These are phyloP conservation scores for Lapara coniferarum DNA, from an alignment of 2,888 invertebrate species.

Conservation along the genomic window DNA sequence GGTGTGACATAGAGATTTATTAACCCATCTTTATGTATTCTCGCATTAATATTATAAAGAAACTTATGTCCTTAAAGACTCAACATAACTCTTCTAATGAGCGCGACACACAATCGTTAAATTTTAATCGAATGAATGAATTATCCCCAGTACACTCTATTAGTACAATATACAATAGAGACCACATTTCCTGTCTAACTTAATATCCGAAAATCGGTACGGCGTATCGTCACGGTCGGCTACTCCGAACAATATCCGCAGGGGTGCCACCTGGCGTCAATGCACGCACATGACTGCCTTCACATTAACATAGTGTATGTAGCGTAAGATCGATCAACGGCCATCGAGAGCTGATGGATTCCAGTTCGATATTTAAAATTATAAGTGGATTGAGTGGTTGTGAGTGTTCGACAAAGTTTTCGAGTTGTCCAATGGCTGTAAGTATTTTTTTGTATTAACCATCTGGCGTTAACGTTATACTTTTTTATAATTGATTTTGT, in stretches of 20 bases:
- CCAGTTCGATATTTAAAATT: conserved; percentile 24
- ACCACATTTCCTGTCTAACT: conserved; percentile 38
- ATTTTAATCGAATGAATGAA: conserved; percentile 11
- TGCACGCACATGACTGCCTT: conserved; percentile 49
- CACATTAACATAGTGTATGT: conserved; percentile 1
- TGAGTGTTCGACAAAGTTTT: not conserved
- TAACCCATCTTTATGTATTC: too few relatives aligned
- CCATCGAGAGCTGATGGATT: conserved; percentile 6
- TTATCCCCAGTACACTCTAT: not conserved
- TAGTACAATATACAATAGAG: conserved; percentile 22
- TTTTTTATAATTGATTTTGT: not conserved
- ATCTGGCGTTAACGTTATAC: not conserved
- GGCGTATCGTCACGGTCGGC: conserved; percentile 60
- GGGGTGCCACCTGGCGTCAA: conserved; percentile 50
- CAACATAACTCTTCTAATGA: not conserved
- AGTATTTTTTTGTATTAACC: not conserved
- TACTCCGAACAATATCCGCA: conserved; percentile 51
- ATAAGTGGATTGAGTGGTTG: conserved; percentile 13
- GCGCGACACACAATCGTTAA: not conserved
- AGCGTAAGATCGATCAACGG: conserved; percentile 17
- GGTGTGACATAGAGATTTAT: not conserved
- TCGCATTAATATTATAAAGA: too few relatives aligned
- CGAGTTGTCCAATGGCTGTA: not conserved
- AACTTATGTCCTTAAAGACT: too few relatives aligned
- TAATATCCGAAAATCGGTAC: conserved; percentile 52